Conservation (phyloP, 1,140 invertebrate genomes). For the Pseudomyrmex pallidus region DNA sequence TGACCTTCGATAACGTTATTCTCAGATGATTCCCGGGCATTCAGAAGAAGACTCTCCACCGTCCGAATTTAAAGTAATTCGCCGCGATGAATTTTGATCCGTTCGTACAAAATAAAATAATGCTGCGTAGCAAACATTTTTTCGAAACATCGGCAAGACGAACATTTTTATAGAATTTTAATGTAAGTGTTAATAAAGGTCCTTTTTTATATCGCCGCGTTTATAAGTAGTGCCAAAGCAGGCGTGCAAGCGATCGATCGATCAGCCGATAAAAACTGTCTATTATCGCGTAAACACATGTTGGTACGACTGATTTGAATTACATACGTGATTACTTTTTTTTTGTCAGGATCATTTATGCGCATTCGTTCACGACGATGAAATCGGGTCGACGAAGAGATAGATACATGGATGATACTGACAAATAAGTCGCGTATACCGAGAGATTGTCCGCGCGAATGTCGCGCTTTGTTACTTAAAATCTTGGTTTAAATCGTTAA, state of each 20-base stretch:
- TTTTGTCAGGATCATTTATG: slow-evolving; percentile 36
- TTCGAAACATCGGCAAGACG: too few species aligned
- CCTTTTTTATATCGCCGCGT: not conserved
- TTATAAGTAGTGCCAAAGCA: slow-evolving; percentile 34
- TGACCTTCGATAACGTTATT: slow-evolving; percentile 87
- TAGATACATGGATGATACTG: slow-evolving; percentile 14
- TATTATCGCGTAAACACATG: not conserved
- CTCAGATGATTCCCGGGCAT: slow-evolving; percentile 83
- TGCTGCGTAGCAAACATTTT: too few species aligned
- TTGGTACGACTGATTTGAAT: slow-evolving; percentile 28
- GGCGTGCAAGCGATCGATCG: slow-evolving; percentile 3
- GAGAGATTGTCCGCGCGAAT: not conserved
- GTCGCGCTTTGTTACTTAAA: slow-evolving; percentile 29
- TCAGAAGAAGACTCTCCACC: not conserved
- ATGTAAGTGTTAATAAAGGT: not conserved
- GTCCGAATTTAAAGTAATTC: not conserved
- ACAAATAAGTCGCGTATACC: slow-evolving; percentile 13
- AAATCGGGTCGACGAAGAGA: not conserved
- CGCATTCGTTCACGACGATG: slow-evolving; percentile 6
- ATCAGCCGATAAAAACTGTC: not conserved
- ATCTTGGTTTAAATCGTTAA: slow-evolving; percentile 28
- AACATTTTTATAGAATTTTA: not conserved
- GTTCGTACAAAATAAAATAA: not conserved
- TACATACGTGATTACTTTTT: not conserved
- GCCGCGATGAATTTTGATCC: not conserved